These are phyloP conservation scores for Odontocolon sp. DNA, from an alignment of 2,888 invertebrate genomes.

Conservation along the genomic window DNA sequence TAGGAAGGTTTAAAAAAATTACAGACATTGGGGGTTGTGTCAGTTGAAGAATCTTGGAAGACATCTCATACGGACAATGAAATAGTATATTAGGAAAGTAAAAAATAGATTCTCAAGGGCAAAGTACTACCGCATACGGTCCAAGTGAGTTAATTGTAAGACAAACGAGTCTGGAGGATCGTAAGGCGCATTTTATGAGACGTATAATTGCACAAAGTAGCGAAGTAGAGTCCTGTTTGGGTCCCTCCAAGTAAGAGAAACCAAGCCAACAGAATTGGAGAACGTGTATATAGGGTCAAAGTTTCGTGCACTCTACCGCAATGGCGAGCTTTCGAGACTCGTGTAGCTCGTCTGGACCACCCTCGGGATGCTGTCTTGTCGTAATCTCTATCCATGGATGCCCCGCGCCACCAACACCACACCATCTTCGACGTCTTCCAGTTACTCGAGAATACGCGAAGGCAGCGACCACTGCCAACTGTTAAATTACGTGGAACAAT, in stretches of 20 bases:
- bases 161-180: background rate
- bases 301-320: background rate
- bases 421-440: constrained; percentile 20
- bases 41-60: too few relatives aligned
- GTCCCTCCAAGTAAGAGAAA: background rate
- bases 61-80: too few relatives aligned
- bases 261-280: background rate
- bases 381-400: constrained; percentile 25
- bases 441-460: constrained; percentile 24
- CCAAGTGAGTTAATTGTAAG: background rate
- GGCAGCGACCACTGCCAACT: constrained; percentile 57
- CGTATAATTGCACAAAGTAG: background rate
- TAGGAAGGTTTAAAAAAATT: too few relatives aligned
- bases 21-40: too few relatives aligned
- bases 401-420: background rate
- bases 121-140: background rate
- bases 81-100: too few relatives aligned
- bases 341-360: constrained; percentile 1
- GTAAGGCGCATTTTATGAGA: background rate
- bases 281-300: background rate
- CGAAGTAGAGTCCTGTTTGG: background rate
- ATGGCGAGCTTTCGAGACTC: background rate
- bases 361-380: constrained; percentile 15
- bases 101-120: too few relatives aligned
- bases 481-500: constrained; percentile 64